These are phyloP conservation scores for Chrysocyon brachyurus DNA, from an alignment of 2,797 vertebrate genomes.

Conservation along the genomic window DNA sequence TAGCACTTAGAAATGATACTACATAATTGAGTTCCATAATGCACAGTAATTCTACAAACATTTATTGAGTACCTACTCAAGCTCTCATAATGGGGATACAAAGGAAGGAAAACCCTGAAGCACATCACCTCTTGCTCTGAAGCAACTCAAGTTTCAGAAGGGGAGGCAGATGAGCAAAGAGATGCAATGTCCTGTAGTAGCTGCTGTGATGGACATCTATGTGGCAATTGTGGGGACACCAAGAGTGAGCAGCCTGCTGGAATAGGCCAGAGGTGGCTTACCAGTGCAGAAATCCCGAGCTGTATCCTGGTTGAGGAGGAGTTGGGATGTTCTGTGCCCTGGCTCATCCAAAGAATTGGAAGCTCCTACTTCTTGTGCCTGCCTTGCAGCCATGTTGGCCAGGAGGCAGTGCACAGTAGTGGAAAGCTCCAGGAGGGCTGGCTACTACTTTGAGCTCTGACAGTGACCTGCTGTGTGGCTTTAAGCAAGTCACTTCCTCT, in stretches of 20 bases:
- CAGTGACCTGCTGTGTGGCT: neutral
- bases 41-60: neutral
- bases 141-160: neutral
- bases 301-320: neutral
- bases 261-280: neutral
- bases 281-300: neutral
- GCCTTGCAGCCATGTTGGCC: neutral
- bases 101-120: neutral
- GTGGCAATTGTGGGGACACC: neutral
- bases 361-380: neutral
- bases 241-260: neutral
- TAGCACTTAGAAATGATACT: neutral
- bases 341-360: neutral
- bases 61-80: neutral
- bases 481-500: neutral
- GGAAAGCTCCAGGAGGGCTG: neutral
- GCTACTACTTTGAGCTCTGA: neutral
- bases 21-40: neutral
- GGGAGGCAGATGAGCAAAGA: neutral
- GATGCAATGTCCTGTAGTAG: neutral
- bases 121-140: neutral
- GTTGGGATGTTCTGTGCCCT: neutral
- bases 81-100: neutral
- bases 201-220: neutral
- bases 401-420: neutral